These are phyloP conservation scores for Macrobrachium nipponense DNA, from an alignment of 1,140 invertebrate genomes.

Conservation along the genomic window DNA sequence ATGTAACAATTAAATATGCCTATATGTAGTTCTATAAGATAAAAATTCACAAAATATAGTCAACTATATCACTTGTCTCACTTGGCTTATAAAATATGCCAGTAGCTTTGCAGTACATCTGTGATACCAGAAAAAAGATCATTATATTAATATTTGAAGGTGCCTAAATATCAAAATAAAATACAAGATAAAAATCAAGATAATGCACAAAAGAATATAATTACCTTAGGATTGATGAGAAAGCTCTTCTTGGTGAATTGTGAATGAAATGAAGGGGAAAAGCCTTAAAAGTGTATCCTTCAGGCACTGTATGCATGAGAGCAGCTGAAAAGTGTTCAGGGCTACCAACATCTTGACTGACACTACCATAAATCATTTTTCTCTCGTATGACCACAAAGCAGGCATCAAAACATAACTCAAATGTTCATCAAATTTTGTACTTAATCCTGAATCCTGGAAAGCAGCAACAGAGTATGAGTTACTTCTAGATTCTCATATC, in stretches of 20 bases:
- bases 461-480: background rate
- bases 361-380: constrained; percentile 6
- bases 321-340: constrained; percentile 45
- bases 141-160: too few species aligned
- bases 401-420: constrained; percentile 36
- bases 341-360: background rate
- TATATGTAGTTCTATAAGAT: too few species aligned
- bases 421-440: constrained; percentile 34
- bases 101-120: too few species aligned
- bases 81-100: too few species aligned
- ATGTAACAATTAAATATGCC: too few species aligned
- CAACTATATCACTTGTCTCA: too few species aligned
- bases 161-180: too few species aligned
- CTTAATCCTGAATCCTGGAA: constrained; percentile 39
- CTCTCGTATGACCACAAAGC: constrained; percentile 47
- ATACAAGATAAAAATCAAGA: background rate
- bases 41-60: too few species aligned
- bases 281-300: constrained; percentile 48
- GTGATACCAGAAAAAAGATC: too few species aligned
- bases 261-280: constrained; percentile 36
- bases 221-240: constrained; percentile 36
- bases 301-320: constrained; percentile 38
- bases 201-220: background rate
- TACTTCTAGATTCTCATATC: too few species aligned
- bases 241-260: constrained; percentile 25